Evolutionary conservation across 1,140 invertebrate genomes (phyloP), one percentile per base, ranked within the genome.

Genomic region (Conus ventricosus): DNA sequence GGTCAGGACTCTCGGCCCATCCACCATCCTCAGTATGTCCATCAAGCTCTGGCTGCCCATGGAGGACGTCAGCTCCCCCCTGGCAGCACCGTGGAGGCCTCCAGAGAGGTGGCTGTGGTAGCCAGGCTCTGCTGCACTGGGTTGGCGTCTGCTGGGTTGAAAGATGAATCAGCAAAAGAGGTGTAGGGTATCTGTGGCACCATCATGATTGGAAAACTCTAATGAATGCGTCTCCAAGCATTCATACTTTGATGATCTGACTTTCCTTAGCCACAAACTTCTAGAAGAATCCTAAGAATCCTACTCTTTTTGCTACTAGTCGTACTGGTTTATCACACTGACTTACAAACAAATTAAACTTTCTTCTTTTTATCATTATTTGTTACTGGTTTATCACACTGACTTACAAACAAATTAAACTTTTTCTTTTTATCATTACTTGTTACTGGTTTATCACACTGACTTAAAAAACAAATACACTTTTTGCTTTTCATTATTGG

Each of bases 11-110:
- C 25, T 88, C 91, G 89, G 87, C 0, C 93, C 91, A 60, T 94
- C 93, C 67, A 94, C 81, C 89, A 94, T 92, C 83, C 90, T 90
- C 93, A 93, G 94, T 27, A 94, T 89, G 83, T 94, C 94, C 89
- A 94, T 93, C 83, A 94, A 76, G 15, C 92, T 93, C 75, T 94
- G 93, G 8, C 92, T 93, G 55, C 94, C 94, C 76, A 91, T 87
- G 10, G 94, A 94, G 7, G 93, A 94, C 90, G 93, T 90, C 83
- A 92, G 88, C 39, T 87, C 85, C 53, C 27, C 6, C 85, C 75
- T n/a, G 85, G 87, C 87, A 80, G 15, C 23, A 81, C 80, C 76
- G 90, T 82, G 6, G 78, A 82, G n/a, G 81, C 83, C 11, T 51
- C 76, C 55, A 78, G 76, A 20, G 67, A 76, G 25, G 76, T 89